Conservation (phyloP, 2,888 invertebrate genomes). For the Tipula confusa region DNA sequence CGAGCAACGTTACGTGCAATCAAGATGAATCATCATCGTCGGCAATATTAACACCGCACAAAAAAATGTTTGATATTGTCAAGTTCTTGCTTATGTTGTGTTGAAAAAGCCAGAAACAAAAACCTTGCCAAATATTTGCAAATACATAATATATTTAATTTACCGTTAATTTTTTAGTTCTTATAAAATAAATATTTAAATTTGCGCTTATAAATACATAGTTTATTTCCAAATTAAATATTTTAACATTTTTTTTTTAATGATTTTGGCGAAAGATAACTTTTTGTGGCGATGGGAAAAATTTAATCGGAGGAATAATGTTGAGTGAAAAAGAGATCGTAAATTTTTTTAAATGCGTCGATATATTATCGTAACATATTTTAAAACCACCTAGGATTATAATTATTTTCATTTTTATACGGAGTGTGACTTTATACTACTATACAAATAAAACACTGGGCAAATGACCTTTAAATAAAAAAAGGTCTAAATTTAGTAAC, state of each 20-base stretch:
- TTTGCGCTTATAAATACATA: too few relatives aligned
- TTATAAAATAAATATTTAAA: constrained; percentile 13
- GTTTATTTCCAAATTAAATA: constrained; percentile 9
- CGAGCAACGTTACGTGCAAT: background rate
- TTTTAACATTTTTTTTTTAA: background rate
- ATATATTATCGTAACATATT: too few relatives aligned
- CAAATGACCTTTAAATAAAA: too few relatives aligned
- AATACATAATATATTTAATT: background rate
- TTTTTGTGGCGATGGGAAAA: background rate
- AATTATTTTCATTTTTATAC: too few relatives aligned
- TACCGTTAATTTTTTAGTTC: background rate
- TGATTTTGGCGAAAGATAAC: background rate
- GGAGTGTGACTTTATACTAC: too few relatives aligned
- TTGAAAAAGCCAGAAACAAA: background rate
- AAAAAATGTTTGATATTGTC: background rate
- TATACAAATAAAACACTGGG: too few relatives aligned
- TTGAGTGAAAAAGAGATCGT: too few relatives aligned
- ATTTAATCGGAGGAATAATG: background rate
- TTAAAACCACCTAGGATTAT: too few relatives aligned
- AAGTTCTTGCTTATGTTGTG: background rate
- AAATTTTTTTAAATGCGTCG: too few relatives aligned
- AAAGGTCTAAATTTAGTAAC: too few relatives aligned
- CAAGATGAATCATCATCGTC: background rate
- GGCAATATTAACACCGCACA: background rate
- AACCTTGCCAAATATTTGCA: background rate